These are phyloP conservation scores for Misgurnus mizolepis DNA, from an alignment of 2,113 vertebrate genomes.

Conservation along the genomic window DNA sequence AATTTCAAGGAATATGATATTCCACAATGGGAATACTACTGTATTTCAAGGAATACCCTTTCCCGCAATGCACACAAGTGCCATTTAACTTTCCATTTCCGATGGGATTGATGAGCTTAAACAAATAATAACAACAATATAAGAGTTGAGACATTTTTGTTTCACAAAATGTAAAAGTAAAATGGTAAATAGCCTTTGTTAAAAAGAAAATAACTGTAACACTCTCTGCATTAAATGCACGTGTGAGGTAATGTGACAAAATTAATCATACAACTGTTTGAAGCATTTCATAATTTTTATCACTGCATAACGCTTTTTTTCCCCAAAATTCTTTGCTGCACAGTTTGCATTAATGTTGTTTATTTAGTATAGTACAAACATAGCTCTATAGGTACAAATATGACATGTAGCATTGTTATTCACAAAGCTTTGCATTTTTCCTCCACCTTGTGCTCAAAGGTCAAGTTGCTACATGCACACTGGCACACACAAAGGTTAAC, in stretches of 20 bases:
- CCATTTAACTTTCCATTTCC: neutral
- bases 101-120: no score
- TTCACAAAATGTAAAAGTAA: neutral
- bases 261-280: no score
- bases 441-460: constrained; percentile 49
- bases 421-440: constrained; percentile 46
- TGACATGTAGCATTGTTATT: neutral
- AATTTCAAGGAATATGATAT: neutral
- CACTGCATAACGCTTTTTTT: neutral
- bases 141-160: neutral
- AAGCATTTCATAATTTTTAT: no score
- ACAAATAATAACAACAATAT: no score
- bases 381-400: neutral
- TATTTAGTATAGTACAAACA: constrained; percentile 15
- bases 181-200: no score
- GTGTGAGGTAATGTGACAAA: no score
- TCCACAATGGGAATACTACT: neutral
- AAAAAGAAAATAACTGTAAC: no score
- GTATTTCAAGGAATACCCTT: neutral
- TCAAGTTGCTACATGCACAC: constrained; percentile 40
- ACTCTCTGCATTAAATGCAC: no score
- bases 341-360: neutral
- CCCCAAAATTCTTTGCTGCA: neutral
- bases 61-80: neutral
- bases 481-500: constrained; percentile 24